Base-by-base conservation (phyloP, 2,888 invertebrate species). In the Nephrocerus scutellatus region DNA sequence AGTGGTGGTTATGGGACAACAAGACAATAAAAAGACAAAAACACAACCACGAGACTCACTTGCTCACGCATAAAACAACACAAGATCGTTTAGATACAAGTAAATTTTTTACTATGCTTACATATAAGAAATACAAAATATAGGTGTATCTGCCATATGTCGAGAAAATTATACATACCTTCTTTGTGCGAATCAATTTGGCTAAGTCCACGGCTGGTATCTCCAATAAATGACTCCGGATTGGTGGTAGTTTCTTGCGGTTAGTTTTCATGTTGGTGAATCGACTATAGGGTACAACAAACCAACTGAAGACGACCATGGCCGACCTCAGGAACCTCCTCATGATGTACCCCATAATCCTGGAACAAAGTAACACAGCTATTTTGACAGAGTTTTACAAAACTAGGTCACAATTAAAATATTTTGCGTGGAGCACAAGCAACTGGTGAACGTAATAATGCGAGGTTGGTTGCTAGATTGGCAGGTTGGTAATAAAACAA, bases 191-290 rank as follows among this genome's bases (percentile, higher is more conserved):
- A 56, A 88, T 86, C 72, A 79, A 79, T 53, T 71, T 72, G 5
- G 85, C 78, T 42, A 87, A 66, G 41, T 74, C 72, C 10, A 76
- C 77, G 26, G 84, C 86, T 43, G 82, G 78, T 54, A 79, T 74
- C 56, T 79, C 73, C 32, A 87, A 72, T 47, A 86, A 59, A 15
- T 77, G 74, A 59, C 82, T 77, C 24, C 68, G 70, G 8, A 85
- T 79, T 3, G 80, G 76, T 16, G 84, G 79, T 56, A 79, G 74
- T 65, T 73, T 74, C 59, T 72, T 73, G 39, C 71, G 72, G 48
- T 74, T 68, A 55, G 72, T 72, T 53, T 77, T 72, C 55, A 71
- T 75, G 53, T 65, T 68, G 53, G 63, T 62, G 50, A 63, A 58
- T 25, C 66, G 63, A 53, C 68, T 68, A 51, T 68, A 68, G 55